These are phyloP conservation scores for Carassius auratus DNA, from an alignment of 2,113 vertebrate species.

Conservation along the genomic window DNA sequence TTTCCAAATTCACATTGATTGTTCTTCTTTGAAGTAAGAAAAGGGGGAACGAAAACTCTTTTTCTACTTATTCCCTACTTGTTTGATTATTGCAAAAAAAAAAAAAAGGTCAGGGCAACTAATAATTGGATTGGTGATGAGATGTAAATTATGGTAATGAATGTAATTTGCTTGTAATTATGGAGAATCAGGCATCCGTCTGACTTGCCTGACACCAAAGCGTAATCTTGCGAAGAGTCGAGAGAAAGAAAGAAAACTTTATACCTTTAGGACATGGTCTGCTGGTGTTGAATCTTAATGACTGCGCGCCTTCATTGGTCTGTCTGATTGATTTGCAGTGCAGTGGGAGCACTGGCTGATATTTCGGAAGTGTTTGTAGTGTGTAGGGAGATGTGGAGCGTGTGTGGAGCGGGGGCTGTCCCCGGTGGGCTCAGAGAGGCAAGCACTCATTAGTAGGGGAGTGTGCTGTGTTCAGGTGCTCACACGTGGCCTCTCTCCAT, in stretches of 20 bases:
- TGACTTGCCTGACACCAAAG: constrained; percentile 74
- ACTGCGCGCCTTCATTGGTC: constrained; percentile 21
- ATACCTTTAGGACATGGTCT: constrained; percentile 59
- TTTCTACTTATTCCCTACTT: constrained; percentile 43
- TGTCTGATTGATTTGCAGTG: constrained; percentile 20
- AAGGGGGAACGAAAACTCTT: constrained; percentile 58
- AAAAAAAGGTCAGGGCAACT: constrained; percentile 91
- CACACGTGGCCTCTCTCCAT: constrained; percentile 1
- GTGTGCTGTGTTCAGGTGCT: constrained; percentile 34
- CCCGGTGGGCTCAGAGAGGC: constrained; percentile 30
- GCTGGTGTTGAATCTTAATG: constrained; percentile 58
- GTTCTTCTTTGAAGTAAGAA: constrained; percentile 36
- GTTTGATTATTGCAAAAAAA: constrained; percentile 73
- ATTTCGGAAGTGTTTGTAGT: constrained; percentile 35
- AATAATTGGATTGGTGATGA: constrained; percentile 96
- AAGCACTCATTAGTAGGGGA: constrained; percentile 41
- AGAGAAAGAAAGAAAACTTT: constrained; percentile 60
- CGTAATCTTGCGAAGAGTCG: constrained; percentile 60
- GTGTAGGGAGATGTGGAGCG: constrained; percentile 7
- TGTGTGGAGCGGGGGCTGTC: constrained; percentile 32
- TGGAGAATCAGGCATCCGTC: constrained; percentile 78
- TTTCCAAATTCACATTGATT: constrained; percentile 72
- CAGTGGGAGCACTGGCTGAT: background rate
- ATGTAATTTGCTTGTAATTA: constrained; percentile 95
- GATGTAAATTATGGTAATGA: constrained; percentile 98